Percentiles rank a stretch among this genome's conserved stretches.
Conservation (phyloP, 2,888 invertebrate species). For the Amblyjoppa fuscipennis region DNA sequence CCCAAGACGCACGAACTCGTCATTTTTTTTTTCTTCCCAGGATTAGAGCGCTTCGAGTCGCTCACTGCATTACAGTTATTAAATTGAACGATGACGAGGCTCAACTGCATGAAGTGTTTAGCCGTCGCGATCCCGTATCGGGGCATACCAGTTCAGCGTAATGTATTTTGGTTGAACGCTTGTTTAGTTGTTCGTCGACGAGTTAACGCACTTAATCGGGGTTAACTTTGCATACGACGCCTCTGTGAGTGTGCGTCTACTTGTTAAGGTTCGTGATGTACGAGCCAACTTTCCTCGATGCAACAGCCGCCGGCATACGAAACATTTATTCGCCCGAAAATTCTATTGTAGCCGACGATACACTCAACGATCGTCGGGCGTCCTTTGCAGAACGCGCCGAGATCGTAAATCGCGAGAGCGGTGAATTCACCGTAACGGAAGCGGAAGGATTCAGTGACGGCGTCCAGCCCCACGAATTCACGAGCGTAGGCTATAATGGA, state of each 20-base stretch:
- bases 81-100: conserved; percentile 63
- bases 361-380: conserved; percentile 26
- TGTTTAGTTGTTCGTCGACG: conserved; percentile 78
- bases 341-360: conserved; percentile 42
- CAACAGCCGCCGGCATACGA: background rate
- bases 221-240: conserved; percentile 82
- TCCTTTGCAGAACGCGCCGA: conserved; percentile 13
- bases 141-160: conserved; percentile 73
- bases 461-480: conserved; percentile 44
- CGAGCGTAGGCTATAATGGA: conserved; percentile 45
- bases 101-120: conserved; percentile 41
- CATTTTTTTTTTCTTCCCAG: conserved; percentile 50
- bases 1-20: conserved; percentile 1
- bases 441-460: conserved; percentile 50
- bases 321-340: conserved; percentile 39
- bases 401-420: conserved; percentile 29
- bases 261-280: conserved; percentile 34
- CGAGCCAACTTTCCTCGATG: conserved; percentile 23
- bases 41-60: conserved; percentile 45
- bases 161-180: conserved; percentile 82
- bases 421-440: conserved; percentile 42
- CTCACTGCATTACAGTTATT: conserved; percentile 63
- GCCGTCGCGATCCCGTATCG: conserved; percentile 65
- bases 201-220: conserved; percentile 83
- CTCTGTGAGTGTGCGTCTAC: conserved; percentile 35